Evolutionary conservation across 2,113 vertebrate genomes (phyloP), one percentile per base, ranked within the genome.

Genomic region (Erinaceus europaeus): DNA sequence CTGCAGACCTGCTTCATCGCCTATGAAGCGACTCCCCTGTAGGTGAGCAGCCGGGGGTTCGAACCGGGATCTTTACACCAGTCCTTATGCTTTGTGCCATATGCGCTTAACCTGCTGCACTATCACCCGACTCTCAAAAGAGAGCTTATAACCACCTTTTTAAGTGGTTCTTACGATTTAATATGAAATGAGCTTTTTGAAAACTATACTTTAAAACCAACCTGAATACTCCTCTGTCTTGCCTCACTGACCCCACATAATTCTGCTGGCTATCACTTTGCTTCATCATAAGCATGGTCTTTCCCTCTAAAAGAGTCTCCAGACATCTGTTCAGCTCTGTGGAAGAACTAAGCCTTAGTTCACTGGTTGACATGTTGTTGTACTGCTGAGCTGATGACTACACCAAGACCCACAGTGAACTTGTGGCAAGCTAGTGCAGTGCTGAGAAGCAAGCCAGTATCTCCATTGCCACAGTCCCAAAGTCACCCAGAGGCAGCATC

Each of bases 61-160:
- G n/a, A n/a, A n/a, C n/a, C n/a, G n/a, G n/a, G n/a, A n/a, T n/a
- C n/a, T n/a, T n/a, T n/a, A n/a, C n/a, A n/a, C n/a, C n/a, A n/a
- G n/a, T n/a, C n/a, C n/a, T n/a, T n/a, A n/a, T n/a, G n/a, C n/a
- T n/a, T n/a, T n/a, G n/a, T n/a, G n/a, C n/a, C n/a, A n/a, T n/a
- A n/a, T n/a, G n/a, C n/a, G n/a, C n/a, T n/a, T n/a, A n/a, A n/a
- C n/a, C n/a, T n/a, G n/a, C n/a, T n/a, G n/a, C n/a, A n/a, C n/a
- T n/a, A n/a, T n/a, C n/a, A n/a, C n/a, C n/a, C n/a, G n/a, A n/a
- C n/a, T n/a, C n/a, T 89, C 91, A 52, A 95, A 95, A 96, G 96
- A 94, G 84, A 95, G 94, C 97, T 97, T 94, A 73, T 95, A 96
- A 94, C 86, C 91, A 72, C 83, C 95, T 95, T 97, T 97, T 96